Percentiles rank a stretch among this genome's conserved stretches.
phyloP scores from a whole-genome alignment of 2,888 invertebrate genomes.

The Amblyteles armatorius region DNA sequence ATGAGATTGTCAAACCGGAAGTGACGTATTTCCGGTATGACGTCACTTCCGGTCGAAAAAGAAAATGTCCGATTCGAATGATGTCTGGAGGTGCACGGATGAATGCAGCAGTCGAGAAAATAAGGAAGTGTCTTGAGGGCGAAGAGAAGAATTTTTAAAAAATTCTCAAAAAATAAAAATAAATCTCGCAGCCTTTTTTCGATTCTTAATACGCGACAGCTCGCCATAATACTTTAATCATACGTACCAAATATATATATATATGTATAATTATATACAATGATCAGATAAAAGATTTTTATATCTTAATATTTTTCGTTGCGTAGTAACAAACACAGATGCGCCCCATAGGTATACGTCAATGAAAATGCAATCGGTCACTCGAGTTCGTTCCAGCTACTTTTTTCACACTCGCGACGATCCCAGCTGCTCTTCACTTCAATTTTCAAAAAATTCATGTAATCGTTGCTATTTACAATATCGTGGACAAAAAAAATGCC shows the following conservation, averaged over 20 bases:
- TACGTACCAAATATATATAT: slow-evolving; percentile 77
- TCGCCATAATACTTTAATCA: slow-evolving; percentile 72
- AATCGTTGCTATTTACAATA: slow-evolving; percentile 60
- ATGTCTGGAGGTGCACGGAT: slow-evolving; percentile 26
- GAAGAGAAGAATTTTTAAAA: slow-evolving; percentile 35
- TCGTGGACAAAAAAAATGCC: not conserved
- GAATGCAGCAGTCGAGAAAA: slow-evolving; percentile 38
- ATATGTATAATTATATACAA: slow-evolving; percentile 65
- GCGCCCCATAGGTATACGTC: slow-evolving; percentile 33
- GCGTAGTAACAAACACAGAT: slow-evolving; percentile 57
- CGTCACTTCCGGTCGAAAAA: slow-evolving; percentile 72
- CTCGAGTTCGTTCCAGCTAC: slow-evolving; percentile 20
- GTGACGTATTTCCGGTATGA: slow-evolving; percentile 62
- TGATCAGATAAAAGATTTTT: slow-evolving; percentile 54
- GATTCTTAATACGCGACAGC: slow-evolving; percentile 44
- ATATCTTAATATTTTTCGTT: slow-evolving; percentile 61
- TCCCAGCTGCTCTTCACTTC: slow-evolving; percentile 26
- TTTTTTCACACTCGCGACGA: slow-evolving; percentile 39
- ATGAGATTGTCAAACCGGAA: no score
- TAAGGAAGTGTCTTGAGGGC: slow-evolving; percentile 55
- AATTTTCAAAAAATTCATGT: slow-evolving; percentile 55
- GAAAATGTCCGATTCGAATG: slow-evolving; percentile 65
- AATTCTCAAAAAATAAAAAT: not conserved
- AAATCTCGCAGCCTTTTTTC: slow-evolving; percentile 18
- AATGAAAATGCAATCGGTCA: slow-evolving; percentile 35